These are phyloP conservation scores for Amphipyra tragopoginis DNA, from an alignment of 2,888 invertebrate species.

Conservation along the genomic window DNA sequence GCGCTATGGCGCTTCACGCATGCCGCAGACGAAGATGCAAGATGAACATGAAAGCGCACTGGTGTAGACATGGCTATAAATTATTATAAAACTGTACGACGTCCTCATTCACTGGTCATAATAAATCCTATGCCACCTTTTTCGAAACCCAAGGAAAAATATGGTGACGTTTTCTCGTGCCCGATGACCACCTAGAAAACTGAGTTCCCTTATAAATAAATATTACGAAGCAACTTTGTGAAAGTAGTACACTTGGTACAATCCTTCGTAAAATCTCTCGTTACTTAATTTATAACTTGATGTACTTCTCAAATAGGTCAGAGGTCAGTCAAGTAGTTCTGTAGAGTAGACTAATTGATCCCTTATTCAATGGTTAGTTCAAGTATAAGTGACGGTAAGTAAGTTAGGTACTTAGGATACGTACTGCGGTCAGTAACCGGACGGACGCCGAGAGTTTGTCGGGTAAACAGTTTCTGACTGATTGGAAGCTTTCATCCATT, in stretches of 20 bases:
- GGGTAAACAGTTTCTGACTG: slow-evolving; percentile 70
- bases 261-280: slow-evolving; percentile 17
- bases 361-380: slow-evolving; percentile 54
- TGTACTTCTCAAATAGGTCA: slow-evolving; percentile 40
- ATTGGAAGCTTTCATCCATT: slow-evolving; percentile 65
- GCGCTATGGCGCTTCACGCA: no score
- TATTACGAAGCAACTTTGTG: slow-evolving; percentile 18
- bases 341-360: slow-evolving; percentile 49
- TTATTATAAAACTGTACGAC: no score
- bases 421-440: slow-evolving; percentile 50
- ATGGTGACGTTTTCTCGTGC: no score
- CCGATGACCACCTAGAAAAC: background rate
- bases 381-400: slow-evolving; percentile 65
- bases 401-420: slow-evolving; percentile 59
- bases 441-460: slow-evolving; percentile 53
- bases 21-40: no score
- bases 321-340: slow-evolving; percentile 48
- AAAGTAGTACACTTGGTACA: slow-evolving; percentile 24
- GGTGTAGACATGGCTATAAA: no score
- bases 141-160: no score
- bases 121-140: no score
- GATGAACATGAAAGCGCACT: no score
- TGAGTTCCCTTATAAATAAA: slow-evolving; percentile 24
- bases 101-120: no score
- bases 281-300: slow-evolving; percentile 33